A percentile compares a stretch with the other conserved stretches of the same genome.
These are phyloP conservation scores for Agrotis ipsilon DNA, from an alignment of 2,888 invertebrate genomes.

Conservation along the genomic window DNA sequence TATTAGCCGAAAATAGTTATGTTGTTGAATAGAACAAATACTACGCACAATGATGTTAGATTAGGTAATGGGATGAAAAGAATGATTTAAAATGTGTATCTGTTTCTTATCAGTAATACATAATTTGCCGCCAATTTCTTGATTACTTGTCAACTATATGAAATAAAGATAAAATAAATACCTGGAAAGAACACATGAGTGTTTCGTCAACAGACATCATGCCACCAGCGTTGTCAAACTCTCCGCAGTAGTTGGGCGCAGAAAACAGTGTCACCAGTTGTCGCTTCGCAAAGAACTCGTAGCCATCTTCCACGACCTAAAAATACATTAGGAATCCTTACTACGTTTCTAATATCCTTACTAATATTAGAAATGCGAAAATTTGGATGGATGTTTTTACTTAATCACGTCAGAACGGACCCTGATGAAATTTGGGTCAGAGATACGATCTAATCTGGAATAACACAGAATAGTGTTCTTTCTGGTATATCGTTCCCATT, in stretches of 20 bases:
- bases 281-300: constrained; percentile 99
- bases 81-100: neutral
- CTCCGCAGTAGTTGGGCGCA: constrained; percentile 99
- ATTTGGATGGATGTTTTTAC: no score
- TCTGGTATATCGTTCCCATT: no score
- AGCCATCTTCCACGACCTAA: constrained; percentile 99
- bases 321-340: constrained; percentile 35
- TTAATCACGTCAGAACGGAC: no score
- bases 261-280: constrained; percentile 99
- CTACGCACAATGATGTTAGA: neutral
- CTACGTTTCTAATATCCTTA: no score
- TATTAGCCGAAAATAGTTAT: neutral
- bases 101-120: no score
- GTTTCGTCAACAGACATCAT: constrained; percentile 99
- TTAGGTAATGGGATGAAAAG: neutral
- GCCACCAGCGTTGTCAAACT: constrained; percentile 99
- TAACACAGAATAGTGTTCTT: no score
- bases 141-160: neutral
- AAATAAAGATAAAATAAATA: constrained; percentile 75
- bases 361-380: no score
- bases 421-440: no score
- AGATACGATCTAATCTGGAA: no score
- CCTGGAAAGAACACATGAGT: constrained; percentile 99
- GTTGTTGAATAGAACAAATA: no score
- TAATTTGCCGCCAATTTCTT: neutral